phyloP scores from a whole-genome alignment of 37 sponge, comb jelly and placozoan genomes.

The Bolinopsis microptera region DNA sequence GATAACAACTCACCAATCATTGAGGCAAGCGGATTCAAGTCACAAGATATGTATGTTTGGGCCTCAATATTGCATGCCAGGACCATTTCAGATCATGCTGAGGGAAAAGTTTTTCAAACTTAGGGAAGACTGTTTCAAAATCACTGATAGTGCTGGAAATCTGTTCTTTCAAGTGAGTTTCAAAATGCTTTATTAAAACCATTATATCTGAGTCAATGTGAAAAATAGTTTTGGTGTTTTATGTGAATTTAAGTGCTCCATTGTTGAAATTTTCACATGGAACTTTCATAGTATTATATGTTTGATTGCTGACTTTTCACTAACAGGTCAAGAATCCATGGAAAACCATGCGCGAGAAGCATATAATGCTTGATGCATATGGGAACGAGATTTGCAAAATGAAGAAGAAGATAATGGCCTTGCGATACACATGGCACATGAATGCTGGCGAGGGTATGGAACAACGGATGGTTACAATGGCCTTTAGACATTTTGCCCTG shows the following conservation, averaged over 20 bases:
- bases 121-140: slow-evolving; percentile 37
- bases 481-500: neutral
- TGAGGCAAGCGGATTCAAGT: neutral
- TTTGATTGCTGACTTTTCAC: too few relatives aligned
- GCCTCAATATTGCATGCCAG: neutral
- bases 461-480: slow-evolving; percentile 21
- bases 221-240: neutral
- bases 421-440: slow-evolving; percentile 62
- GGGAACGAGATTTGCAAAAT: slow-evolving; percentile 61
- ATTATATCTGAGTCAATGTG: too few relatives aligned
- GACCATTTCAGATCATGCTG: neutral
- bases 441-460: neutral
- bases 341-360: neutral
- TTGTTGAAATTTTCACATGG: too few relatives aligned
- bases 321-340: slow-evolving; percentile 47
- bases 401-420: slow-evolving; percentile 18
- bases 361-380: slow-evolving; percentile 19
- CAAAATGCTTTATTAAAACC: too few relatives aligned
- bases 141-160: neutral
- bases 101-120: slow-evolving; percentile 39
- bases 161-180: slow-evolving; percentile 28
- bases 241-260: too few relatives aligned
- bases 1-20: neutral
- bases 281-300: too few relatives aligned
- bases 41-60: slow-evolving; percentile 63